Base-by-base conservation (phyloP, 2,113 vertebrate species). In the Bostrychus sinensis region DNA sequence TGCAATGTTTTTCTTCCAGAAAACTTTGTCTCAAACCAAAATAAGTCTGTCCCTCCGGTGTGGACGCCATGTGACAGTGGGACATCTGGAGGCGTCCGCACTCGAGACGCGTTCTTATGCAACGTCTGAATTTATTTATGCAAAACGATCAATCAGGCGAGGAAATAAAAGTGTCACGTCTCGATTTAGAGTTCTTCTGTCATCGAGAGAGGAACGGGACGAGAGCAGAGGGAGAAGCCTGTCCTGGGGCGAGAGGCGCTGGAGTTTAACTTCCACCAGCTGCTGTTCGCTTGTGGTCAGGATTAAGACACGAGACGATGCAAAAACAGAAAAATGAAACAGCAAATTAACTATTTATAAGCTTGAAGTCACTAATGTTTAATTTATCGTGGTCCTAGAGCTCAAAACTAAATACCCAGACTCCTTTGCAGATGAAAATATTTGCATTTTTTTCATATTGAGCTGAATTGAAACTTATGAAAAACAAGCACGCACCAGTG, bases 91-190 rank as follows among this genome's bases (percentile, higher is more conserved):
- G 6, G 16, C 7, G 17, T 43, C 19, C 0, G 17, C 38, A 22
- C 50, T 30, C 32, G 30, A 3, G 0, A 30, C 53, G n/a, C n/a
- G n/a, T n/a, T 42, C 48, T 32, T 1, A 30, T 0, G 5, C 54
- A 66, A 59, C 62, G 62, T 32, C 19, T 46, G 53, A 34, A 48
- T 23, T 56, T n/a, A n/a, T n/a, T n/a, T n/a, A n/a, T n/a, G n/a
- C n/a, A n/a, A n/a, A n/a, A n/a, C n/a, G n/a, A n/a, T n/a, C n/a
- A n/a, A n/a, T n/a, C n/a, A n/a, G n/a, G n/a, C n/a, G n/a, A n/a
- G n/a, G n/a, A 75, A 32, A 70, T 68, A 51, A 75, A 73, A 62
- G 58, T 70, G 63, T 74, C 83, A 68, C 55, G 61, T 41, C 45
- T 34, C 62, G 19, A 56, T 28, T 0, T 34, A 37, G n/a, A n/a